phyloP scores from a whole-genome alignment of 2,797 vertebrate genomes.

The Falco novaeseelandiae region DNA sequence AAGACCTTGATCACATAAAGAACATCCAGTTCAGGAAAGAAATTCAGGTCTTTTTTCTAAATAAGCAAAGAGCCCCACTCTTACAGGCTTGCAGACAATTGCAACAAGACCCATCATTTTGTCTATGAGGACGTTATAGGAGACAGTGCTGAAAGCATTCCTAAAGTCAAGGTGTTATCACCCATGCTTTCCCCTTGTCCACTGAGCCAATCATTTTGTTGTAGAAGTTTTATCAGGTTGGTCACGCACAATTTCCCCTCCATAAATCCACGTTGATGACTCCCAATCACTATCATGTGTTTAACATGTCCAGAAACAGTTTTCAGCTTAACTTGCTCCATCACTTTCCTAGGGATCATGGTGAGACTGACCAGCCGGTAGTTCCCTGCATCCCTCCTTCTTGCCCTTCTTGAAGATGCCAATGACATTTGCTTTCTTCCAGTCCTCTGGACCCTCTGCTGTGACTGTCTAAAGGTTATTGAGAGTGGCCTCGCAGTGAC shows the following conservation, averaged over 20 bases:
- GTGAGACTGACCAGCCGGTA: no score
- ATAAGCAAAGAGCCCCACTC: background rate
- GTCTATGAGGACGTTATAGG: background rate
- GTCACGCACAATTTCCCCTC: background rate
- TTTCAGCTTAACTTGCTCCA: background rate
- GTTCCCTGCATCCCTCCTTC: background rate
- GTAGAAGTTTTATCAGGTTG: background rate
- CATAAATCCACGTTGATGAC: background rate
- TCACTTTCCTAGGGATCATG: background rate
- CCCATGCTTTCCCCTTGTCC: background rate
- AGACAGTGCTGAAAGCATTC: background rate
- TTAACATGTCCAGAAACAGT: background rate
- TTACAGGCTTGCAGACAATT: background rate
- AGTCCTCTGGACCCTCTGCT: background rate
- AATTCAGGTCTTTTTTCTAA: background rate
- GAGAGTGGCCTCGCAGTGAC: background rate
- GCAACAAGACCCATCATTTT: background rate
- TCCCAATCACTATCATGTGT: background rate
- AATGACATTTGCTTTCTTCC: background rate
- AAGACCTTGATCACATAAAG: background rate
- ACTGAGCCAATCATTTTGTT: background rate
- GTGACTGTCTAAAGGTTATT: rapidly evolving
- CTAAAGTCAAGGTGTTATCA: background rate
- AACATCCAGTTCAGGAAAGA: background rate
- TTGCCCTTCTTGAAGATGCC: background rate